Conservation (phyloP, 2,888 invertebrate genomes). For the Mamestra brassicae region DNA sequence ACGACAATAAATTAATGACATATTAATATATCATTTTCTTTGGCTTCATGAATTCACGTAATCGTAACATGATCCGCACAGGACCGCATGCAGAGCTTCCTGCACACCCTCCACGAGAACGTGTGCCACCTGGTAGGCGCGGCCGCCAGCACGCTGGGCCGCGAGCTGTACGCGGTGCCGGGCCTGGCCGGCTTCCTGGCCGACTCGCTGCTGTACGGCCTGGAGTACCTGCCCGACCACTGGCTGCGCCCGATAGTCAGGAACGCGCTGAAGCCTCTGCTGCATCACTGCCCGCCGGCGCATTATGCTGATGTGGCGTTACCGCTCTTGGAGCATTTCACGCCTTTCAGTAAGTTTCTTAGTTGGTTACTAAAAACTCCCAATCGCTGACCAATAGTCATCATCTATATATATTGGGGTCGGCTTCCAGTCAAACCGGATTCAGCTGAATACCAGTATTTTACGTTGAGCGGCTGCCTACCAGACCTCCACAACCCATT, state of each 20-base stretch:
- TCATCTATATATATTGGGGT: too few relatives aligned
- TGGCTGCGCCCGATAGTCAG: constrained; percentile 95
- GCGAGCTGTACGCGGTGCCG: constrained; percentile 95
- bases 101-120: constrained; percentile 94
- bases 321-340: constrained; percentile 94
- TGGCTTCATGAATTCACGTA: too few relatives aligned
- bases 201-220: constrained; percentile 93
- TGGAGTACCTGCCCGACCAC: constrained; percentile 95
- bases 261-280: constrained; percentile 96
- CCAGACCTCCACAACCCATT: too few relatives aligned
- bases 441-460: too few relatives aligned
- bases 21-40: too few relatives aligned
- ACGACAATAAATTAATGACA: too few relatives aligned
- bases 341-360: constrained; percentile 93
- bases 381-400: too few relatives aligned
- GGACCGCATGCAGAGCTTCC: constrained; percentile 96
- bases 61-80: constrained; percentile 10
- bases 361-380: too few relatives aligned
- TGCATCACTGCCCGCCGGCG: constrained; percentile 96
- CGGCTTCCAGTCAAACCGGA: too few relatives aligned
- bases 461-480: too few relatives aligned
- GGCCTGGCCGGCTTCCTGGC: constrained; percentile 94
- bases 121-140: constrained; percentile 92
- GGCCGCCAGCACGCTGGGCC: constrained; percentile 94
- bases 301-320: constrained; percentile 94